These are phyloP conservation scores for Drosophila mimica DNA, from an alignment of 2,888 invertebrate genomes.

Conservation along the genomic window DNA sequence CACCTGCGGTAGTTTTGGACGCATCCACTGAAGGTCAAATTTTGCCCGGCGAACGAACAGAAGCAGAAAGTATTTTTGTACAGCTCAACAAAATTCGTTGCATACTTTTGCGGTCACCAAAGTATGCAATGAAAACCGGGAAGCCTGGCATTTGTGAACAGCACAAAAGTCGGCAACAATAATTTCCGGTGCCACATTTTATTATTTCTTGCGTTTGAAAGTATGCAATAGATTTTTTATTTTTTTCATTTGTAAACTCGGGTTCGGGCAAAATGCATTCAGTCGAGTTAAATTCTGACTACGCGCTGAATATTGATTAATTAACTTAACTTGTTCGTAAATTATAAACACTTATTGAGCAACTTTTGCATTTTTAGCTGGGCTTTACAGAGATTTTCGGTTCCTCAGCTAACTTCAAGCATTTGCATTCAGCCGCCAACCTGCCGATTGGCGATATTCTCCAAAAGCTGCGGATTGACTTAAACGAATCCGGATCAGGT, in stretches of 20 bases:
- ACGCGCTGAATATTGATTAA: background rate
- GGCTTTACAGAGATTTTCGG: conserved; percentile 90
- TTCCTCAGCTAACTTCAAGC: conserved; percentile 87
- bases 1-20: background rate
- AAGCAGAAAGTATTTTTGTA: background rate
- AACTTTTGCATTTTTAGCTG: conserved; percentile 86
- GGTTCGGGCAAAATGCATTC: background rate
- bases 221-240: background rate
- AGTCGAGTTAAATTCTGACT: background rate
- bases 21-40: background rate
- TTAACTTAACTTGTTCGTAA: background rate
- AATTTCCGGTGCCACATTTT: background rate
- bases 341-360: background rate
- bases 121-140: background rate
- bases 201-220: background rate
- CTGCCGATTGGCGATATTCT: conserved; percentile 88
- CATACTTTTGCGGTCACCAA: background rate
- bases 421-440: conserved; percentile 85
- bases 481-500: conserved; percentile 95
- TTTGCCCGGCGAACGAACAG: background rate
- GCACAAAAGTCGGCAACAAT: background rate
- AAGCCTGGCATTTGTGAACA: background rate
- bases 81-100: background rate
- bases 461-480: conserved; percentile 94
- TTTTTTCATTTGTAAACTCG: background rate